These are phyloP conservation scores for Phrynocephalus guinanensis DNA, from an alignment of 2,797 vertebrate genomes.

Conservation along the genomic window DNA sequence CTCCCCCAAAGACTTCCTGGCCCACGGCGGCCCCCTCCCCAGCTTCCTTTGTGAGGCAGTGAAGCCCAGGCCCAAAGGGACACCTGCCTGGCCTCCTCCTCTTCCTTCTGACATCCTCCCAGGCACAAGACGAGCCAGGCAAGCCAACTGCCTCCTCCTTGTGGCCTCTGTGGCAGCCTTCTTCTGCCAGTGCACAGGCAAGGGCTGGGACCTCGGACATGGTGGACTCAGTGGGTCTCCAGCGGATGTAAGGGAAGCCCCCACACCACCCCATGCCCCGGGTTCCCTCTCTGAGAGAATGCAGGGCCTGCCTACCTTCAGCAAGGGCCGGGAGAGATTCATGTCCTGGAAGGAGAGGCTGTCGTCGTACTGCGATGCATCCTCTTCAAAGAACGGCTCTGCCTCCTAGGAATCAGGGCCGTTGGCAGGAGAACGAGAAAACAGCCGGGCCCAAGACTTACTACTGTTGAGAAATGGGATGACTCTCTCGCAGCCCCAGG, in stretches of 20 bases:
- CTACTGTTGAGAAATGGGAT: no score
- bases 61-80: neutral
- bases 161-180: neutral
- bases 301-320: constrained; percentile 86
- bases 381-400: constrained; percentile 85
- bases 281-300: neutral
- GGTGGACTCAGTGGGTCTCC: neutral
- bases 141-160: no score
- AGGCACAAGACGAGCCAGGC: no score
- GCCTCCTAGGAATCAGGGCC: constrained; percentile 73
- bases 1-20: neutral
- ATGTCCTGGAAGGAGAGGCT: constrained; percentile 91
- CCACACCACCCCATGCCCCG: neutral
- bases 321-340: constrained; percentile 94
- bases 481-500: no score
- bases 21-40: neutral
- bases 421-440: neutral
- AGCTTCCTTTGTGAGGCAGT: neutral
- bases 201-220: no score
- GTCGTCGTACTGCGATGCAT: constrained; percentile 91
- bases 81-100: no score
- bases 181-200: neutral
- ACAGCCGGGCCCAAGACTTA: neutral
- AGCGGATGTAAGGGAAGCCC: neutral
- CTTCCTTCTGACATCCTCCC: no score